Evolutionary conservation across 2,113 vertebrate genomes (phyloP).

Genomic region (Ascaphus truei): DNA sequence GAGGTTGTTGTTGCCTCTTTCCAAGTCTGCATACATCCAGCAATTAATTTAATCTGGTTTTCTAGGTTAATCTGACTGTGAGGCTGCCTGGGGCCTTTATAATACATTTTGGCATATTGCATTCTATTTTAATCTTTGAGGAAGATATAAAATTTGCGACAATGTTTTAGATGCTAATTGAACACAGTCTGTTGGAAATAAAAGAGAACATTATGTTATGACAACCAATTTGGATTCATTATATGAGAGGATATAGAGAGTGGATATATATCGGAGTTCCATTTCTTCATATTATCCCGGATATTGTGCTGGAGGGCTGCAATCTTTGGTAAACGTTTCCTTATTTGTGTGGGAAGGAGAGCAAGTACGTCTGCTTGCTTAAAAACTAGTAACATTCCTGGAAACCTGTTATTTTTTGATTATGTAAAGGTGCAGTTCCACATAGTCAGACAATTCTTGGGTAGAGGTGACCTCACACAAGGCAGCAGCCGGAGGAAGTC

Average conservation of each 20-base stretch:
- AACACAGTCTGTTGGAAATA: constrained; percentile 37
- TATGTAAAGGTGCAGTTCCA: too few relatives aligned
- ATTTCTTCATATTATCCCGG: constrained; percentile 12
- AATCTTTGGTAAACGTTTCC: too few relatives aligned
- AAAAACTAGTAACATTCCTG: too few relatives aligned
- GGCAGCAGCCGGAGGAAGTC: too few relatives aligned
- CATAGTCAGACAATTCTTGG: too few relatives aligned
- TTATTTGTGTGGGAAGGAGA: too few relatives aligned
- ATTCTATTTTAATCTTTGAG: constrained; percentile 38
- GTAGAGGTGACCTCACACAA: too few relatives aligned
- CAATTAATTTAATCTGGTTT: constrained; percentile 33
- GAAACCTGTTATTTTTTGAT: too few relatives aligned
- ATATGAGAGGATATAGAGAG: constrained; percentile 27
- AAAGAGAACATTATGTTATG: constrained; percentile 37
- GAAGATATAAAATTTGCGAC: constrained; percentile 35
- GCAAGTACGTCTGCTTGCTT: too few relatives aligned
- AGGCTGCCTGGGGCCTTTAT: constrained; percentile 32
- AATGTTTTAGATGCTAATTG: constrained; percentile 35
- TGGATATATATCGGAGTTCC: constrained; percentile 17
- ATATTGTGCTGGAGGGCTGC: too few relatives aligned
- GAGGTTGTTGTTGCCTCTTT: constrained; percentile 5
- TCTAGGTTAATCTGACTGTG: constrained; percentile 31
- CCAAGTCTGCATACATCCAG: constrained; percentile 27
- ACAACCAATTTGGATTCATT: constrained; percentile 35
- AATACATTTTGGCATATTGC: constrained; percentile 30